Evolutionary conservation across 2,113 vertebrate genomes (phyloP).

Genomic region (Andinoacara biseriatus): DNA sequence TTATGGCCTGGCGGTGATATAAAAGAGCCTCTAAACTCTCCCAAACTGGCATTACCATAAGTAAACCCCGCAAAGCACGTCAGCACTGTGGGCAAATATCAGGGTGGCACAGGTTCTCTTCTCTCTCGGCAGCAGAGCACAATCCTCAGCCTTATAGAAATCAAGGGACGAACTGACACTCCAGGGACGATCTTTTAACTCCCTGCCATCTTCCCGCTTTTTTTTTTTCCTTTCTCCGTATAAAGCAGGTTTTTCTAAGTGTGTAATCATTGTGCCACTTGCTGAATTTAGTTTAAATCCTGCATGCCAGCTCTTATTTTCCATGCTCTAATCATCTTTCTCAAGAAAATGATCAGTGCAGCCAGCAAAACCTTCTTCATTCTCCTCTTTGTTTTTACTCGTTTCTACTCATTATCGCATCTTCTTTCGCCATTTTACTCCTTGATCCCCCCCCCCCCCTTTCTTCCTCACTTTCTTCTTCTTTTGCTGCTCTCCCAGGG

Average conservation of each 20-base stretch:
- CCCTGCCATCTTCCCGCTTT: conserved; percentile 5
- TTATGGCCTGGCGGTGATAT: conserved; percentile 65
- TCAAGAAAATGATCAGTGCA: conserved; percentile 8
- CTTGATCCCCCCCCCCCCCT: neutral
- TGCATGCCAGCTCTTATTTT: neutral
- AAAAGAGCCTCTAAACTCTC: conserved; percentile 74
- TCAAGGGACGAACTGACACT: conserved; percentile 20
- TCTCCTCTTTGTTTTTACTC: neutral
- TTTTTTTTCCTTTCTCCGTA: neutral
- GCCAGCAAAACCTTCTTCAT: neutral
- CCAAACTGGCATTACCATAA: conserved; percentile 73
- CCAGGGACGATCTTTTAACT: conserved; percentile 27
- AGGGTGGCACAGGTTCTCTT: conserved; percentile 64
- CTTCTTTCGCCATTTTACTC: neutral
- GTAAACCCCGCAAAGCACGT: conserved; percentile 76
- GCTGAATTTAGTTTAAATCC: conserved; percentile 24
- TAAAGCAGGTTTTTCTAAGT: neutral
- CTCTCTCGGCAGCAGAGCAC: conserved; percentile 23
- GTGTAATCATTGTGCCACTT: conserved; percentile 17
- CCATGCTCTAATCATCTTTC: conserved; percentile 20
- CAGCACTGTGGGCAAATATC: conserved; percentile 69
- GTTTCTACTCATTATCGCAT: neutral
- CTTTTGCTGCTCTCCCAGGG: conserved; percentile 24
- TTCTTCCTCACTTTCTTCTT: neutral
- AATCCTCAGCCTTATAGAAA: conserved; percentile 47